phyloP scores from a whole-genome alignment of 2,888 invertebrate species.

The Nycteola revayana region DNA sequence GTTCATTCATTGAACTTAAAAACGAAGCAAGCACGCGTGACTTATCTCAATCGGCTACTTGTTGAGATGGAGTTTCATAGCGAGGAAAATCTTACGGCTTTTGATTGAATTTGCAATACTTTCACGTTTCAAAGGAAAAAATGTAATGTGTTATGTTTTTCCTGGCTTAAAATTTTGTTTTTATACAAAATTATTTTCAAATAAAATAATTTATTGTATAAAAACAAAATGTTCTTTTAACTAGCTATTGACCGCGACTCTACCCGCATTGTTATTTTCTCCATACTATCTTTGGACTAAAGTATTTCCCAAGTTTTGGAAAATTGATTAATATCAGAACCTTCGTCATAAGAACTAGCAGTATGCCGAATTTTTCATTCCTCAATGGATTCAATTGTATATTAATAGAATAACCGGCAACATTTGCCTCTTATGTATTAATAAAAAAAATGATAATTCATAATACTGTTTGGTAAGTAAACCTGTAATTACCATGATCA shows the following conservation, averaged over 20 bases:
- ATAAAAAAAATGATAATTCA: neutral
- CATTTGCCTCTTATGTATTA: neutral
- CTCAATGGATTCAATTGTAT: neutral
- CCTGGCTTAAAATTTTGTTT: neutral
- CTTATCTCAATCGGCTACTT: constrained; percentile 27
- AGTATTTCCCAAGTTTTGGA: neutral
- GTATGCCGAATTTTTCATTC: too few species aligned
- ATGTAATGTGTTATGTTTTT: neutral
- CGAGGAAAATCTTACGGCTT: constrained; percentile 10
- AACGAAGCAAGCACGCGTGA: constrained; percentile 16
- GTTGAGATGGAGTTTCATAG: constrained; percentile 9
- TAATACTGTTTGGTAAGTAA: neutral
- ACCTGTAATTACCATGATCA: neutral
- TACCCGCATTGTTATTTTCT: too few species aligned
- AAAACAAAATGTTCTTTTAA: neutral
- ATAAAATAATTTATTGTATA: neutral
- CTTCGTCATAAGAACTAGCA: too few species aligned
- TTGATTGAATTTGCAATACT: constrained; percentile 19
- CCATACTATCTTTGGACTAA: neutral
- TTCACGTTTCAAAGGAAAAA: constrained; percentile 10
- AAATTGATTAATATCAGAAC: neutral
- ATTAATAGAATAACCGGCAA: neutral
- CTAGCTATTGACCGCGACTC: too few species aligned
- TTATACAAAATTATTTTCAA: neutral
- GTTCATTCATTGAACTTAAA: too few species aligned